These are phyloP conservation scores for Phocoena sinus DNA, from an alignment of 2,113 vertebrate species.

Conservation along the genomic window DNA sequence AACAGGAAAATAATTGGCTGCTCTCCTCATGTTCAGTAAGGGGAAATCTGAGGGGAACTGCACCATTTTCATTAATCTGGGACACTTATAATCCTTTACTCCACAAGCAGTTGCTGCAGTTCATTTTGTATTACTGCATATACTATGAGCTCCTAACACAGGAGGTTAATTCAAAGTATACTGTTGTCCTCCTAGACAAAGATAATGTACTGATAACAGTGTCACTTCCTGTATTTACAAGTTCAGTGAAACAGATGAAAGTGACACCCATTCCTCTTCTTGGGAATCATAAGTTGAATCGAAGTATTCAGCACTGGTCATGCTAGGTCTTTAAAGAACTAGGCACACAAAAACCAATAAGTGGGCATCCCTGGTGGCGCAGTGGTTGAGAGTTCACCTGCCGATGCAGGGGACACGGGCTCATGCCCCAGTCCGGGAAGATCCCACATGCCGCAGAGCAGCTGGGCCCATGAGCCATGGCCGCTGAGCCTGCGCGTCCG, in stretches of 20 bases:
- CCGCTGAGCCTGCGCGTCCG: too few relatives aligned
- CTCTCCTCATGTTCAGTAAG: slow-evolving; percentile 73
- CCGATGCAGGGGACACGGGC: too few relatives aligned
- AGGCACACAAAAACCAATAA: not conserved
- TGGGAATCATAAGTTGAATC: not conserved
- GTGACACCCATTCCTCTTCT: not conserved
- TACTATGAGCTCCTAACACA: not conserved
- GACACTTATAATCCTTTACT: not conserved
- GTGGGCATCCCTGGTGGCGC: too few relatives aligned
- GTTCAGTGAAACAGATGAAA: not conserved
- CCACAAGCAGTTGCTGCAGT: slow-evolving; percentile 8
- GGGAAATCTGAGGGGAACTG: slow-evolving; percentile 74
- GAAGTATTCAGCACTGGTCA: not conserved
- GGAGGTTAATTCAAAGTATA: not conserved
- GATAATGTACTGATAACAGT: not conserved
- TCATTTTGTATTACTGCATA: not conserved
- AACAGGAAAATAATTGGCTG: slow-evolving; percentile 89
- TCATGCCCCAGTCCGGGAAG: too few relatives aligned
- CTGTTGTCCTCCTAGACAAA: not conserved
- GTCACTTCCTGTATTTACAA: not conserved
- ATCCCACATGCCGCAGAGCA: too few relatives aligned
- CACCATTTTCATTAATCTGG: slow-evolving; percentile 64
- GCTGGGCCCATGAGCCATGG: too few relatives aligned
- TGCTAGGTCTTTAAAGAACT: not conserved
- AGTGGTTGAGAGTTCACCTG: too few relatives aligned